A percentile compares a stretch with the other conserved stretches of the same genome.
Conservation (phyloP, 2,113 vertebrate genomes). For the Neoarius graeffei region DNA sequence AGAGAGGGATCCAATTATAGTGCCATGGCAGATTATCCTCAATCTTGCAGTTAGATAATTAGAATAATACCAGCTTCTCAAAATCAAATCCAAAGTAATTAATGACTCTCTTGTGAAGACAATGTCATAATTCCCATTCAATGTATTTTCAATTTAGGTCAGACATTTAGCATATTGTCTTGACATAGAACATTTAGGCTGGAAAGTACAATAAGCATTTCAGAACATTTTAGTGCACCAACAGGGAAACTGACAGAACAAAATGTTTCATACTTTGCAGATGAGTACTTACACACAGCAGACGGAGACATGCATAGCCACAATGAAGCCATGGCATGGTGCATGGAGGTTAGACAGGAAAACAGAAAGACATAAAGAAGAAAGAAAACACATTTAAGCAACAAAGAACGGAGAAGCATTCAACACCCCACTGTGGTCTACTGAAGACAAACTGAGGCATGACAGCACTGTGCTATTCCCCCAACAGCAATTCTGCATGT, state of each 20-base stretch:
- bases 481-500: slow-evolving; percentile 31
- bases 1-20: slow-evolving; percentile 74
- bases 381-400: slow-evolving; percentile 64
- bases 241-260: slow-evolving; percentile 41
- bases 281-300: slow-evolving; percentile 68
- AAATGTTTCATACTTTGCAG: slow-evolving; percentile 28
- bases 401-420: slow-evolving; percentile 43
- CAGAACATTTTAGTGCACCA: neutral
- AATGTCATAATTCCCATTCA: slow-evolving; percentile 56
- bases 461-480: slow-evolving; percentile 17
- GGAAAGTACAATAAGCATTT: slow-evolving; percentile 6
- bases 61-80: slow-evolving; percentile 67
- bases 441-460: slow-evolving; percentile 17
- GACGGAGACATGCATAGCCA: slow-evolving; percentile 69
- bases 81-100: slow-evolving; percentile 68
- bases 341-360: slow-evolving; percentile 48
- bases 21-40: slow-evolving; percentile 70
- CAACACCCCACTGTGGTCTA: slow-evolving; percentile 66
- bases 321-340: slow-evolving; percentile 62
- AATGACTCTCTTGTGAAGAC: slow-evolving; percentile 60
- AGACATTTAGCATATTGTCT: slow-evolving; percentile 37
- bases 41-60: slow-evolving; percentile 75
- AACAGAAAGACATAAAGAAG: slow-evolving; percentile 43
- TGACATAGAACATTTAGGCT: neutral
- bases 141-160: slow-evolving; percentile 50